These are phyloP conservation scores for Pomatorhinus ruficollis DNA, from an alignment of 2,113 vertebrate species.

Conservation along the genomic window DNA sequence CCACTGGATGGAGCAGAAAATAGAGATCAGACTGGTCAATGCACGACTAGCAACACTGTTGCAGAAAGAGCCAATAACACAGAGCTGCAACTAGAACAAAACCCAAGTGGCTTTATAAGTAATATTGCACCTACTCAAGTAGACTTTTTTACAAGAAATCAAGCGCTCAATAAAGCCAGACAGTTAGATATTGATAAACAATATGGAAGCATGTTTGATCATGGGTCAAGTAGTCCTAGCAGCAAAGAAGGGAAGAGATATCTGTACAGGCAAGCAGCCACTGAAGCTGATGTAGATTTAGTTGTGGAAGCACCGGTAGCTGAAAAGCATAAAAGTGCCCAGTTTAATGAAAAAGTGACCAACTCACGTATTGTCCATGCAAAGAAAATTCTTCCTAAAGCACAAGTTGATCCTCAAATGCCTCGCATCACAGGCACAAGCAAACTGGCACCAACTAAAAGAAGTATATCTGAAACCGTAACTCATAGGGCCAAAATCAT, in stretches of 20 bases:
- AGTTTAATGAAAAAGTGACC: constrained; percentile 72
- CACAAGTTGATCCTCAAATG: constrained; percentile 70
- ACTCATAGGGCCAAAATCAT: constrained; percentile 82
- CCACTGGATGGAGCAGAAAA: constrained; percentile 73
- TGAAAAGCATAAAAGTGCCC: constrained; percentile 68
- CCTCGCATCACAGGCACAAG: constrained; percentile 68
- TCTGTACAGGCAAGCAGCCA: constrained; percentile 79
- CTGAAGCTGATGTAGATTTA: constrained; percentile 73
- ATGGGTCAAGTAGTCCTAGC: constrained; percentile 62
- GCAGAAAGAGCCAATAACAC: constrained; percentile 61
- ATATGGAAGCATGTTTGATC: constrained; percentile 31
- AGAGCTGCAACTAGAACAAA: constrained; percentile 70
- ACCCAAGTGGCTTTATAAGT: constrained; percentile 72
- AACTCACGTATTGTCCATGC: constrained; percentile 63
- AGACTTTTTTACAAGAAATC: constrained; percentile 70
- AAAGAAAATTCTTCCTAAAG: constrained; percentile 78
- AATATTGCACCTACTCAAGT: constrained; percentile 62
- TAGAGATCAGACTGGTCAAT: constrained; percentile 67
- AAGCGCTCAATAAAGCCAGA: constrained; percentile 61
- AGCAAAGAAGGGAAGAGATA: constrained; percentile 74
- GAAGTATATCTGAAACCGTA: constrained; percentile 81
- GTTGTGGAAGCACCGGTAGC: constrained; percentile 65
- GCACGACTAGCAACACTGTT: constrained; percentile 55
- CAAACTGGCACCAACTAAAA: constrained; percentile 80
- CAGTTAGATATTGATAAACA: constrained; percentile 69